Evolutionary conservation across 2,888 invertebrate genomes (phyloP), one percentile per base, ranked within the genome.

Genomic region (Leptopilina syphax): DNA sequence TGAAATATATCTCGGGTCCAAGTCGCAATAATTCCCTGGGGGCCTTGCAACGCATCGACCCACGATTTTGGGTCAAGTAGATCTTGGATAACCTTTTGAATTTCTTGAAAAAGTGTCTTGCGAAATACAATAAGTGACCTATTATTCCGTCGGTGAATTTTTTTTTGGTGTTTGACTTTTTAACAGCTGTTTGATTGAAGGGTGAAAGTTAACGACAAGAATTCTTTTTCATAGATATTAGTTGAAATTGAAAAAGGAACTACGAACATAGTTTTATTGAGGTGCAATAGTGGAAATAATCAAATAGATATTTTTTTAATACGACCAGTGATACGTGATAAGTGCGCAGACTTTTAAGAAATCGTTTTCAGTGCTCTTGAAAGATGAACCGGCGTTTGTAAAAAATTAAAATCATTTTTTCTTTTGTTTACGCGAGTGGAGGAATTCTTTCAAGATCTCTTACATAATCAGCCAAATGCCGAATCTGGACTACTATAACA

Each of bases 401-500:
- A 76, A 44, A 63, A 65, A 3, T 34, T 24, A 12, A 24, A 12
- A 57, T 50, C 13, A 3, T 66, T 54, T 54, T n/a, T 27, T 57
- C 7, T 10, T 7, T 73, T 10, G n/a, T 63, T 6, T 12, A 27
- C 50, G 12, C 4, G 34, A 3, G 27, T 44, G 24, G 24, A 57
- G 9, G 65, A 24, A 65, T 68, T 60, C 10, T 27, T 2, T 65
- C 76, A 73, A 79, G 44, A 34, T 18, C 8, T 18, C 47, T 70
- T 34, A 13, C 54, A 24, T 67, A 76, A 79, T 65, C 66, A 83
- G 82, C 86, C 89, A 88, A 87, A 92, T 91, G 92, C 92, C 92
- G 88, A 92, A 92, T 83, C 83, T 92, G 86, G 92, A 92, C 88
- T 92, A 91, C 89, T 92, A 92, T 86, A 92, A 90, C 84, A 90